Percentiles rank a stretch among this genome's conserved stretches.
phyloP scores from a whole-genome alignment of 2,888 invertebrate species.

The Tyria jacobaeae region DNA sequence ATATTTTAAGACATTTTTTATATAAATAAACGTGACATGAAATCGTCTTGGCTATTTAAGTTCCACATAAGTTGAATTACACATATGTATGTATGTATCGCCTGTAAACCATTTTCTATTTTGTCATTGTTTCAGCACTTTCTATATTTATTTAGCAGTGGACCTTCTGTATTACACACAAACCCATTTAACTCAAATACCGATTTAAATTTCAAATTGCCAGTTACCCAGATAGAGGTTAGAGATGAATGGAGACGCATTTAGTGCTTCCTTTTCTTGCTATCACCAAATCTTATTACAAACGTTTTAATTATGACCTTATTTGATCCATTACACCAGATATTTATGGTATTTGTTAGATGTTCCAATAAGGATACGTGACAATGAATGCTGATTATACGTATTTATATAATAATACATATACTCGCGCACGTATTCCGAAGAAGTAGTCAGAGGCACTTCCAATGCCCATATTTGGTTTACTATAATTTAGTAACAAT shows the following conservation, averaged over 20 bases:
- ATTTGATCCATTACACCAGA: neutral
- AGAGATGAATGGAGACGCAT: slow-evolving; percentile 67
- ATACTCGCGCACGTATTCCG: too few relatives aligned
- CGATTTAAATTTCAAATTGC: slow-evolving; percentile 84
- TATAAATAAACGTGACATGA: too few relatives aligned
- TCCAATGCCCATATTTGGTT: too few relatives aligned
- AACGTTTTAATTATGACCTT: slow-evolving; percentile 28
- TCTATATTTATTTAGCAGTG: neutral
- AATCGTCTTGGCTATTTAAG: too few relatives aligned
- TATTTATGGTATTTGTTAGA: neutral
- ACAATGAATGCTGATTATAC: neutral
- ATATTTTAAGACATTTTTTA: too few relatives aligned
- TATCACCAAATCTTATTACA: slow-evolving; percentile 32
- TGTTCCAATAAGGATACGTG: neutral
- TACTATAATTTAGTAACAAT: too few relatives aligned
- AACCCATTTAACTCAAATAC: slow-evolving; percentile 65
- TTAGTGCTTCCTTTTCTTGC: slow-evolving; percentile 42
- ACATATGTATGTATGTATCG: too few relatives aligned
- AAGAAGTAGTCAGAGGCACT: too few relatives aligned
- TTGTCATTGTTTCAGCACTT: too few relatives aligned
- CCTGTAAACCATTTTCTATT: too few relatives aligned
- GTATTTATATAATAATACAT: too few relatives aligned
- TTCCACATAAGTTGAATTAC: too few relatives aligned
- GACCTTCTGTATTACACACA: slow-evolving; percentile 28
- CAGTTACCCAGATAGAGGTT: slow-evolving; percentile 77